Percentiles rank a stretch among this genome's conserved stretches.
These are phyloP conservation scores for Oenanthe oenanthe DNA, from an alignment of 2,113 vertebrate genomes.

Conservation along the genomic window DNA sequence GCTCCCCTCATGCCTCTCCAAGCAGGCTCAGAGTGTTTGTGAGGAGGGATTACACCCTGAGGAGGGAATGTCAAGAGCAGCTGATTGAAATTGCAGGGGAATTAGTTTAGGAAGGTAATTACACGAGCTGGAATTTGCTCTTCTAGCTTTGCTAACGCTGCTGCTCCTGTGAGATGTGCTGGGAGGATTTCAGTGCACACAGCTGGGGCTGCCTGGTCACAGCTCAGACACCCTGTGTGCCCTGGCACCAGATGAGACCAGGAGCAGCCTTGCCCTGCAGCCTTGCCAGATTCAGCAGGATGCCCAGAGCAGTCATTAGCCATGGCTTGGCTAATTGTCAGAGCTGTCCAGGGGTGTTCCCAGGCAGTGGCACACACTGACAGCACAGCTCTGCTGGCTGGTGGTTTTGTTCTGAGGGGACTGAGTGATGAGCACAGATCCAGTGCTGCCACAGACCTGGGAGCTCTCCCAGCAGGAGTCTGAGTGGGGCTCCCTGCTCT, in stretches of 20 bases:
- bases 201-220: not conserved
- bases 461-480: not conserved
- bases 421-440: not conserved
- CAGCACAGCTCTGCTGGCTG: not conserved
- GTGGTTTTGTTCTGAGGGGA: not conserved
- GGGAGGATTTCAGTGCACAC: not conserved
- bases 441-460: not conserved
- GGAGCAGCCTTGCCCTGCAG: not conserved
- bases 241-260: not conserved
- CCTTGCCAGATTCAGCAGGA: too few relatives aligned
- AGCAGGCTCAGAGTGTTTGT: not conserved
- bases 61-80: conserved; percentile 54
- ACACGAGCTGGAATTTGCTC: conserved; percentile 53
- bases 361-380: not conserved
- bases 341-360: accelerated
- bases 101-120: conserved; percentile 64
- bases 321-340: not conserved
- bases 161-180: not conserved
- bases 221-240: not conserved
- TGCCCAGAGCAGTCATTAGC: not conserved
- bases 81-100: conserved; percentile 64
- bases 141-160: conserved; percentile 38
- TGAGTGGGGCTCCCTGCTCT: not conserved
- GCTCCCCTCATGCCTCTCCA: not conserved
- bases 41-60: conserved; percentile 46